Base-by-base conservation (phyloP, 2,888 invertebrate genomes). In the Tipula lateralis region DNA sequence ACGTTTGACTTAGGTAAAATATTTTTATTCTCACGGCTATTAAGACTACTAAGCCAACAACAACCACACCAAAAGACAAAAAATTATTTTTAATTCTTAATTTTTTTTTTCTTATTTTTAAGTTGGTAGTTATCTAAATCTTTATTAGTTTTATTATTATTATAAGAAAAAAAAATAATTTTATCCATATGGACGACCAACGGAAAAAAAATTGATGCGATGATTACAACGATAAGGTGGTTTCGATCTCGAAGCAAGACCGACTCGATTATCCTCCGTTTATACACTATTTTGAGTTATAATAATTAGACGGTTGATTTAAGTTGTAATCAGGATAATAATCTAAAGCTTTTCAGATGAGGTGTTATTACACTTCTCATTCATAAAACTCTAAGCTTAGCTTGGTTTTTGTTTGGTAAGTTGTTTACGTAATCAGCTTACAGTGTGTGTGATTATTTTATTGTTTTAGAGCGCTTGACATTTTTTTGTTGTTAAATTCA, bases 21-120 rank as follows among this genome's bases (percentile, higher is more conserved):
- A 66, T 66, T 66, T 66, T 66, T 66, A 66, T 66, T 66, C 66
- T 66, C 66, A 66, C 66, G 66, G 66, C 66, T 66, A 66, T 66
- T 66, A 66, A 66, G 66, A 66, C 66, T 66, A 66, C 66, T 66
- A 66, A 66, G 66, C 66, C 66, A 66, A 66, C 66, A 66, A 66
- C 66, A 66, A 66, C 24, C 24, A 66, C 13, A 24, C 6, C 66
- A 66, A n/a, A 50, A 66, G 66, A 66, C 66, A 66, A 66, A 66
- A 66, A 66, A 66, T 66, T 66, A 66, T 66, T 66, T 66, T 66
- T 66, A 66, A 66, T 66, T 44, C 44, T 44, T 44, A 44, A 44
- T 44, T 44, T 44, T 44, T 44, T 44, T 16, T 44, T 12, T 39
- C 16, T 50, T 50, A 16, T 16, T 50, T 66, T 66, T 66, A 24